Percentiles rank a stretch among this genome's conserved stretches.
phyloP scores from a whole-genome alignment of 2,113 vertebrate genomes.

The Machaerirhynchus nigripectus region DNA sequence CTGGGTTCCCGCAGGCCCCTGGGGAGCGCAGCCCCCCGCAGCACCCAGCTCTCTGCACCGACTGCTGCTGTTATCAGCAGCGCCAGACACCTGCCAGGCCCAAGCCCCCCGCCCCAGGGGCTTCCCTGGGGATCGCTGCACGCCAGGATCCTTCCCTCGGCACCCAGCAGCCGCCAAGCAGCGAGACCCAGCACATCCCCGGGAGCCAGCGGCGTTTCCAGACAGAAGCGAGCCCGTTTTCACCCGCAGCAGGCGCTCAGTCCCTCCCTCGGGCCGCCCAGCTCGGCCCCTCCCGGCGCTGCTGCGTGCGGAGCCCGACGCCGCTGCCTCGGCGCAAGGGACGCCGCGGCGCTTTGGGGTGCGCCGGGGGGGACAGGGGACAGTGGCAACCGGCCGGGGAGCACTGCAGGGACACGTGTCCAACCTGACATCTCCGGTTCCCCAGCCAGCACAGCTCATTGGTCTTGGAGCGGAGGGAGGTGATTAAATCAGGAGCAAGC shows the following conservation, averaged over 20 bases:
- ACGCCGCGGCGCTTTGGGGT: neutral
- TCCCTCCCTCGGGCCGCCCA: neutral
- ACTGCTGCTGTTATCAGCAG: accelerated
- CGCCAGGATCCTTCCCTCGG: neutral
- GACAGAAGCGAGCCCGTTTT: neutral
- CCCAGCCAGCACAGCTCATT: neutral
- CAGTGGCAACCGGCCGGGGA: neutral
- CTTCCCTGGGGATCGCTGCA: accelerated
- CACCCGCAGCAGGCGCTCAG: neutral
- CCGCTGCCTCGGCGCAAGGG: neutral
- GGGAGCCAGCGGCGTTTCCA: accelerated
- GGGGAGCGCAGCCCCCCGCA: neutral
- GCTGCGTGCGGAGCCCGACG: neutral
- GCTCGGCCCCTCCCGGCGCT: neutral
- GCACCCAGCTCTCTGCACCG: accelerated
- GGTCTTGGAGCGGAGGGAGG: accelerated
- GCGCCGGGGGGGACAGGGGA: neutral
- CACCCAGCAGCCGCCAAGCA: neutral
- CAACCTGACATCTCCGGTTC: neutral
- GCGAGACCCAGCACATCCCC: neutral
- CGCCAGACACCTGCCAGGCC: neutral
- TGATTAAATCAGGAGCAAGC: neutral
- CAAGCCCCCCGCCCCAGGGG: too few relatives aligned
- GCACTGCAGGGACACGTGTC: neutral
- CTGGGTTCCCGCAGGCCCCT: too few relatives aligned